phyloP scores from a whole-genome alignment of 53 echinoderm and acorn worm genomes.

The Echinarachnius parma region DNA sequence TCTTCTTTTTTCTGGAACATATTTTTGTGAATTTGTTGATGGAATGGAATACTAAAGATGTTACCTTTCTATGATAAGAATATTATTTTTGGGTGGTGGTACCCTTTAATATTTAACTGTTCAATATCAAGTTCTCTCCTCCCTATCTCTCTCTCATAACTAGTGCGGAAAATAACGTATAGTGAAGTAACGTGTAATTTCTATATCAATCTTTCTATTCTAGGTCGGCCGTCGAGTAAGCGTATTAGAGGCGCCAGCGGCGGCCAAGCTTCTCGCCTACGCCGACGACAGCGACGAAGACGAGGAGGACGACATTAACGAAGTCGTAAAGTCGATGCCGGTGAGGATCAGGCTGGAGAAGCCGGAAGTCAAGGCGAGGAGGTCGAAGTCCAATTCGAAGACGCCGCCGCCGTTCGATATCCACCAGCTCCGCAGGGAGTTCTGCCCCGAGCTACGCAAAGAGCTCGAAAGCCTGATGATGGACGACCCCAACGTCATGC shows the following conservation, averaged over 20 bases:
- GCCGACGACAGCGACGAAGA: constrained; percentile 34
- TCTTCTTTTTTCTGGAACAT: too few relatives aligned
- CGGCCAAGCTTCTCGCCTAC: constrained; percentile 27
- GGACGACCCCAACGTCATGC: constrained; percentile 47
- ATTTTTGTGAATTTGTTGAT: too few relatives aligned
- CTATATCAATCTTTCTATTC: too few relatives aligned
- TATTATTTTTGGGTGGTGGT: too few relatives aligned
- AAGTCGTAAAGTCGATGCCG: constrained; percentile 33
- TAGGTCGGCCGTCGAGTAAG: constrained; percentile 51
- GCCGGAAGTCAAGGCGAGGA: not conserved
- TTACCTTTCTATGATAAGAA: too few relatives aligned
- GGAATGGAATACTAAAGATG: too few relatives aligned
- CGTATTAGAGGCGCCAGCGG: constrained; percentile 36
- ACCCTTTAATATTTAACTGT: too few relatives aligned
- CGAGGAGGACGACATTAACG: constrained; percentile 40
- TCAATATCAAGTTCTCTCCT: too few relatives aligned
- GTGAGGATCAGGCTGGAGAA: constrained; percentile 29
- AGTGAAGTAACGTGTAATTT: too few relatives aligned
- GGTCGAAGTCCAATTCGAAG: not conserved
- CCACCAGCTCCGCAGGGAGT: constrained; percentile 62
- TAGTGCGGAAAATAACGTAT: too few relatives aligned
- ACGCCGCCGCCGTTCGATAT: constrained; percentile 64
- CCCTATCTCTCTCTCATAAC: too few relatives aligned
- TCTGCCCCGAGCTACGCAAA: constrained; percentile 63
- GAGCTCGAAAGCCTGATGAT: constrained; percentile 64